Evolutionary conservation across 2,888 invertebrate genomes (phyloP), one percentile per base, ranked within the genome.

Genomic region (Frankliniella fusca): DNA sequence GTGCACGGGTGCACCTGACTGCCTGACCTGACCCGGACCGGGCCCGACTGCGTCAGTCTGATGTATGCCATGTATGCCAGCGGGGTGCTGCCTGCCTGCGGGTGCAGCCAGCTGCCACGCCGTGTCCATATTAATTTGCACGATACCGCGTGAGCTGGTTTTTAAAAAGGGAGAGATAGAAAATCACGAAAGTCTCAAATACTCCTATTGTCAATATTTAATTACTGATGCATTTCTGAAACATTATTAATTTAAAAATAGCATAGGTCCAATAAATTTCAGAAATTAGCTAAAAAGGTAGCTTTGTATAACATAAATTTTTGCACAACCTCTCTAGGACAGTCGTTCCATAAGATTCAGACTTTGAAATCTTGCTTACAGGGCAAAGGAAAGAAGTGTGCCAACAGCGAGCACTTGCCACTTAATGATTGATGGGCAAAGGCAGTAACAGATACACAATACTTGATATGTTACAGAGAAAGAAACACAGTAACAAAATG

Each of bases 191-290:
- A 15, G 18, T 54, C 18, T 54, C 54, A 54, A 54, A 54, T 20
- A 54, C 54, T 54, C 27, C 27, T 76, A 76, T 76, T 18, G 61
- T 61, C 61, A 61, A 1, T 61, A 20, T 61, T 61, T 61, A 61
- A 20, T 61, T 18, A 61, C n/a, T 76, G 70, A 76, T 76, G 70
- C 70, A 76, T 23, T 76, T 76, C 70, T 76, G 23, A 76, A 76
- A 76, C 70, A 27, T 27, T 23, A 23, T 23, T 76, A 76, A 54
- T 54, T 38, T 20, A 76, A 76, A 76, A 76, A 76, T 76, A 70
- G 70, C 27, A 76, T 27, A 23, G 23, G 8, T 27, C 70, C 27
- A 38, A 38, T 38, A 38, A 38, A 38, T 38, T 38, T 38, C 38
- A 38, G 38, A 38, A 38, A 38, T 38, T 38, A 38, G 38, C 38